Base-by-base conservation (phyloP, 2,888 invertebrate species). In the Sussaba pulchella region DNA sequence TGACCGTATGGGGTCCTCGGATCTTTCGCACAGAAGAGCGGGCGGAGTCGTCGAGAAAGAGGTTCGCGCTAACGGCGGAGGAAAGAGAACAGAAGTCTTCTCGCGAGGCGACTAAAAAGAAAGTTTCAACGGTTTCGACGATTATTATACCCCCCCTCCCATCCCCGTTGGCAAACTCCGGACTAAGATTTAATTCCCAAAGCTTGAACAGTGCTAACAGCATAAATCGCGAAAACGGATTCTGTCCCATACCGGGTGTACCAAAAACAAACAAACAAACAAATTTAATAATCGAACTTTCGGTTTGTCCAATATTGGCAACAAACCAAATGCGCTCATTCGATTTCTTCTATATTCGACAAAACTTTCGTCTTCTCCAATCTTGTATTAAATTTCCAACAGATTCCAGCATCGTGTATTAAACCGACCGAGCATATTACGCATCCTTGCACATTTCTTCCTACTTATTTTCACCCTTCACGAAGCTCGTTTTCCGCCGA, bases 151-250 rank as follows among this genome's bases (percentile, higher is more conserved):
- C 71, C 59, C 71, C 14, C 36, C 59, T 5, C 36, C 36, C 47
- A 57, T 59, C 10, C 36, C 36, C 47, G 69, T 59, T 24, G 39
- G 59, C 54, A 41, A 82, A 80, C 82, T 66, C 70, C 59, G 70
- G 70, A 66, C 50, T 71, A 71, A 69, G 79, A 70, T 84, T 85
- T 87, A 88, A 89, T 89, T 90, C 87, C 87, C 86, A 87, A 89
- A 89, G 88, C 87, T 88, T 86, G 84, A 59, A 19, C 26, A 47
- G 47, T 59, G 21, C 70, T 71, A 59, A 71, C 45, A 71, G 70
- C 82, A 85, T 90, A 89, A 90, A 89, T 90, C 89, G 87, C 83
- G 69, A 84, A 83, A 66, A 75, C 74, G 74, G 31, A 67, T 17
- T 63, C 17, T 57, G 2, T 36, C 21, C 31, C 31, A 8, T 57